A percentile compares a stretch with the other conserved stretches of the same genome.
Evolutionary conservation across 2,888 invertebrate genomes (phyloP).

Genomic region (Volucella zonaria): DNA sequence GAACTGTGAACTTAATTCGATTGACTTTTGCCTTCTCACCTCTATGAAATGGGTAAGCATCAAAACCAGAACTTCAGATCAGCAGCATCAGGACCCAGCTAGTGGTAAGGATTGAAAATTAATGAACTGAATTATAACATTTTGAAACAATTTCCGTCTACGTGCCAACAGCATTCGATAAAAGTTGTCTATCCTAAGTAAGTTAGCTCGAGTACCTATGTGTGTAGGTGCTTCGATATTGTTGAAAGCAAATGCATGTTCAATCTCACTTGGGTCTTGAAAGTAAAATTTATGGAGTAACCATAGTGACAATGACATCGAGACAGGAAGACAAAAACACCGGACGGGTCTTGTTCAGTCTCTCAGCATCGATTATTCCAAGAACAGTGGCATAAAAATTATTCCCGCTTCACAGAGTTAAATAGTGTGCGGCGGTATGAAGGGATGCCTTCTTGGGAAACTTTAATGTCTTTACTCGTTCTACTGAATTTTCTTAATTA

Average conservation of each 20-base stretch:
- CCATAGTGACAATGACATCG: constrained; percentile 36
- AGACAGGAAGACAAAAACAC: constrained; percentile 8
- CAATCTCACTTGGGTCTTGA: constrained; percentile 32
- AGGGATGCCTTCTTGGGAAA: constrained; percentile 26
- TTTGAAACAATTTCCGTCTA: constrained; percentile 73
- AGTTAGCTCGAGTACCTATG: too few species aligned
- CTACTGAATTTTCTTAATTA: constrained; percentile 50
- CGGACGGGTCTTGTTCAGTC: constrained; percentile 23
- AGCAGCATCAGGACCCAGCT: constrained; percentile 26
- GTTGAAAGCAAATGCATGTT: constrained; percentile 48
- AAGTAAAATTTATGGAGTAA: constrained; percentile 46
- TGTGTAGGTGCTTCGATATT: constrained; percentile 6
- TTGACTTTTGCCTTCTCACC: constrained; percentile 60
- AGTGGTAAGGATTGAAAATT: constrained; percentile 68
- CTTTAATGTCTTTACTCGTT: constrained; percentile 31
- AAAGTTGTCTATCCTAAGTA: constrained; percentile 39
- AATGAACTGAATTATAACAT: constrained; percentile 73
- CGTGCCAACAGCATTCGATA: constrained; percentile 58
- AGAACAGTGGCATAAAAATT: constrained; percentile 47
- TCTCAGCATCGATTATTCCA: constrained; percentile 30
- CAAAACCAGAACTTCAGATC: constrained; percentile 38
- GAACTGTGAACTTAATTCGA: constrained; percentile 59
- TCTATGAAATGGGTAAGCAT: constrained; percentile 18
- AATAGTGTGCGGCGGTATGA: not conserved
- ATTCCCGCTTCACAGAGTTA: constrained; percentile 23